phyloP scores from a whole-genome alignment of 2,113 vertebrate genomes.

The Laticauda laticaudata region DNA sequence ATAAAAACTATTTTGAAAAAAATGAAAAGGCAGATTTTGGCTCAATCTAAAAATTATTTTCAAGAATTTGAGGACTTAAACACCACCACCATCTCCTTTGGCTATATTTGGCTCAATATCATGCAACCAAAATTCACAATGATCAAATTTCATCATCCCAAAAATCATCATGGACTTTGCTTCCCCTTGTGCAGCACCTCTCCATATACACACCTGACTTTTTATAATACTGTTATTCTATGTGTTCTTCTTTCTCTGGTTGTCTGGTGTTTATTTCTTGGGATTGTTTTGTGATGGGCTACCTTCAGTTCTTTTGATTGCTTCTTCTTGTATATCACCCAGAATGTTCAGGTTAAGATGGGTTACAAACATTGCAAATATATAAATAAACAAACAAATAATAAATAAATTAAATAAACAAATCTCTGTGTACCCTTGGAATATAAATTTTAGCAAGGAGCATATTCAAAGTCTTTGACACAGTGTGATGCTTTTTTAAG shows the following conservation, averaged over 20 bases:
- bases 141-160: not conserved
- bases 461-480: not conserved
- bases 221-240: not conserved
- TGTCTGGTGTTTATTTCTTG: not conserved
- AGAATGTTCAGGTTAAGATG: not conserved
- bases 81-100: not conserved
- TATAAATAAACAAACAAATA: too few species aligned
- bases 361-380: not conserved
- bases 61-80: not conserved
- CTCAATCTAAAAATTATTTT: not conserved
- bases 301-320: not conserved
- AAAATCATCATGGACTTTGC: not conserved
- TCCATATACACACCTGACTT: not conserved
- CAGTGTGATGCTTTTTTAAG: not conserved
- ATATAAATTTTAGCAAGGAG: not conserved
- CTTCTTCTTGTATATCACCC: not conserved
- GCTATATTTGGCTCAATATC: not conserved
- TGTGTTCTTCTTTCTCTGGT: not conserved
- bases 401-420: not conserved
- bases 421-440: not conserved
- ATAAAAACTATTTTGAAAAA: too few species aligned
- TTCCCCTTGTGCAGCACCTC: not conserved
- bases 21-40: not conserved
- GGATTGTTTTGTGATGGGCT: not conserved
- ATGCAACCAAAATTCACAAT: not conserved